Conservation (phyloP, 2,888 invertebrate species). For the Ennomos quercinarius region DNA sequence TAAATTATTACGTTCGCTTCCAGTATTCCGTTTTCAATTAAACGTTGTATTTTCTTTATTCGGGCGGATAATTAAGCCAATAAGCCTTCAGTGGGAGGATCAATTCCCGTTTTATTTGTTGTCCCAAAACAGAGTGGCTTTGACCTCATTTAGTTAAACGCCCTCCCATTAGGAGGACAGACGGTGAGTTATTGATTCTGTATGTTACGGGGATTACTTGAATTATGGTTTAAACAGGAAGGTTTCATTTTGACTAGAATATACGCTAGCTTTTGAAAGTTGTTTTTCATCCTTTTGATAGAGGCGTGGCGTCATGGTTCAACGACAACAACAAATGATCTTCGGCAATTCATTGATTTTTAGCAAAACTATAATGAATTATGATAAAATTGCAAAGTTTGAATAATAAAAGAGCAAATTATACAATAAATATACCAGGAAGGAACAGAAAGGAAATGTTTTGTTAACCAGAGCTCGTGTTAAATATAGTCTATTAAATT, state of each 20-base stretch:
- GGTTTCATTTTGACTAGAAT: too few relatives aligned
- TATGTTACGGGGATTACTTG: conserved; percentile 3
- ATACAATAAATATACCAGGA: too few relatives aligned
- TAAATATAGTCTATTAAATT: not conserved
- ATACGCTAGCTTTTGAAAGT: too few relatives aligned
- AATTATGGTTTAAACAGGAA: not conserved
- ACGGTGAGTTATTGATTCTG: conserved; percentile 27
- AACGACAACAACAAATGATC: too few relatives aligned
- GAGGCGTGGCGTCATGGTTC: too few relatives aligned
- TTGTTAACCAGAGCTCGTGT: not conserved
- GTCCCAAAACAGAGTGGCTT: conserved; percentile 36
- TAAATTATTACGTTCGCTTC: conserved; percentile 27
- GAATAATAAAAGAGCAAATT: too few relatives aligned
- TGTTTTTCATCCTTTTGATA: too few relatives aligned
- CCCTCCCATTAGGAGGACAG: conserved; percentile 28
- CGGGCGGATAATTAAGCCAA: conserved; percentile 35
- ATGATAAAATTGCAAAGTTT: too few relatives aligned
- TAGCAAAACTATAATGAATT: too few relatives aligned
- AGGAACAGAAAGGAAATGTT: not conserved
- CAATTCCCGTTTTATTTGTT: conserved; percentile 38
- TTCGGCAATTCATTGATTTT: too few relatives aligned
- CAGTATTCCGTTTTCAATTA: conserved; percentile 29
- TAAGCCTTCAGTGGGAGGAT: conserved; percentile 31
- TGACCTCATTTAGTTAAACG: conserved; percentile 38
- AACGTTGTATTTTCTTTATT: conserved; percentile 38